Evolutionary conservation across 2,113 vertebrate species (phyloP).

Genomic region (Oncorhynchus kisutch): DNA sequence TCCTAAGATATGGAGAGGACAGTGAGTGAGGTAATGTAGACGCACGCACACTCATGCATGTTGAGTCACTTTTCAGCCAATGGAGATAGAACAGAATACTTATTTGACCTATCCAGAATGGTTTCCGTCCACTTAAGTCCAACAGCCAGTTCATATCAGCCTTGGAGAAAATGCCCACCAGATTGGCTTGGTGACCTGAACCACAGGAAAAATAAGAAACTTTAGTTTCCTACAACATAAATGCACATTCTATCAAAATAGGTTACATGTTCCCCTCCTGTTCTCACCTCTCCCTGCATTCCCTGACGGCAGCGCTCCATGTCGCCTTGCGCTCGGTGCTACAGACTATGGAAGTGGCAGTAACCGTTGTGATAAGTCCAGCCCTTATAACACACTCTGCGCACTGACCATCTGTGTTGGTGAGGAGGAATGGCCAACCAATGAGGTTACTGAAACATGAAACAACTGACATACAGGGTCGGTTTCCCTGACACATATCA

Average conservation of each 20-base stretch:
- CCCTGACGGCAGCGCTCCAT: constrained; percentile 79
- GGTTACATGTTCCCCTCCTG: background rate
- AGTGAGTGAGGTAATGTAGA: background rate
- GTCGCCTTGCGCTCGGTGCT: constrained; percentile 72
- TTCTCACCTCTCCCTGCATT: constrained; percentile 85
- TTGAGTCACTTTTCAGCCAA: background rate
- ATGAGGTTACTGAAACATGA: background rate
- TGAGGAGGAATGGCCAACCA: constrained; percentile 3
- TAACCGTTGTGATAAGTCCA: constrained; percentile 78
- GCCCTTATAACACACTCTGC: constrained; percentile 78
- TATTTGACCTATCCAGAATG: constrained; percentile 89
- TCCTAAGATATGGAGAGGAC: constrained; percentile 66
- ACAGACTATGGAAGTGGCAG: constrained; percentile 75
- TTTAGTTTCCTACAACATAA: background rate
- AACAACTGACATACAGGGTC: too few species aligned
- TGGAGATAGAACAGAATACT: background rate
- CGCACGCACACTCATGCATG: background rate
- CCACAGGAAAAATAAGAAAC: constrained; percentile 7
- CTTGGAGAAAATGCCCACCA: constrained; percentile 81
- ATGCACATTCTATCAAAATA: background rate
- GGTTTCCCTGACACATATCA: too few species aligned
- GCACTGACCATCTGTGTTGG: constrained; percentile 63
- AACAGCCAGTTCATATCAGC: constrained; percentile 90
- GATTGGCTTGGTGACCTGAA: constrained; percentile 77
- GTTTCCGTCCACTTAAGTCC: constrained; percentile 81